phyloP scores from a whole-genome alignment of 1,140 invertebrate genomes.

The Brachionus angularis region DNA sequence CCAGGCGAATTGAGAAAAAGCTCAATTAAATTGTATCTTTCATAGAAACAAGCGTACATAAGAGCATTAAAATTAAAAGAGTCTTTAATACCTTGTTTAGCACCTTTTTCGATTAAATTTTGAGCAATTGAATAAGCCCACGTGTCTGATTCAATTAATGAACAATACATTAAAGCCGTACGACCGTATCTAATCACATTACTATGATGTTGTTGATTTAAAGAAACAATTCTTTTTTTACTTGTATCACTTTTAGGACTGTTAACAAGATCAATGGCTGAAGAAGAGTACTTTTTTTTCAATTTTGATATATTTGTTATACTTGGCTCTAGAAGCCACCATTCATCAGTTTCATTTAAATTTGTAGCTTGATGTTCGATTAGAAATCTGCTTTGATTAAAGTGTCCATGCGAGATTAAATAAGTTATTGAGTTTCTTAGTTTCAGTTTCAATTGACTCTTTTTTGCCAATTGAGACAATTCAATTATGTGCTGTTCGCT shows the following conservation, averaged over 20 bases:
- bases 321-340: constrained; percentile 4
- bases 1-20: constrained; percentile 49
- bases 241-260: neutral
- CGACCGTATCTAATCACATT: constrained; percentile 42
- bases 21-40: constrained; percentile 46
- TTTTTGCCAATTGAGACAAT: too few species aligned
- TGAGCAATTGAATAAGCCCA: constrained; percentile 51
- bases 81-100: constrained; percentile 47
- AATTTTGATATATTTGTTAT: too few species aligned
- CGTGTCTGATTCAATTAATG: constrained; percentile 49
- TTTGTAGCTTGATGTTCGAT: neutral
- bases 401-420: constrained; percentile 7
- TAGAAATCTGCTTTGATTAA: neutral
- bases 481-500: too few species aligned
- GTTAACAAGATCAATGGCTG: too few species aligned
- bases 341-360: constrained; percentile 25
- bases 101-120: constrained; percentile 51
- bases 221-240: neutral
- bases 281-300: too few species aligned
- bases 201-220: neutral
- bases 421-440: too few species aligned
- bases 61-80: constrained; percentile 50
- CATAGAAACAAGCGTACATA: constrained; percentile 52
- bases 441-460: too few species aligned
- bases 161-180: constrained; percentile 51